phyloP scores from a whole-genome alignment of 1,140 invertebrate genomes.

The Bombyx mori region DNA sequence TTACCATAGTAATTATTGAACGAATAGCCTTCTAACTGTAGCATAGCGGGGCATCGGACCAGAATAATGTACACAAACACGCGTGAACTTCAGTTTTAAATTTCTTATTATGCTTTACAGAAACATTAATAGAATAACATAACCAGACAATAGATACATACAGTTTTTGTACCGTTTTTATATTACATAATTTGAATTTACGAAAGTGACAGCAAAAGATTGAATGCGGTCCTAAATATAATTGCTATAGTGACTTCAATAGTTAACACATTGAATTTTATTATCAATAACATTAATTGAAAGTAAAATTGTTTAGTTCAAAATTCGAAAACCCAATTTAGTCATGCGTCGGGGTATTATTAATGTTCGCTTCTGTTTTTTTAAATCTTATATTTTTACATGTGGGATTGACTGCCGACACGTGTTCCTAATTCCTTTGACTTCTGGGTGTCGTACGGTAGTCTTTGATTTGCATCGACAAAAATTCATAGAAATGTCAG shows the following conservation, averaged over 20 bases:
- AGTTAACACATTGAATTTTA: background rate
- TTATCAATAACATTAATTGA: no score
- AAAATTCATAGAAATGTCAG: constrained; percentile 30
- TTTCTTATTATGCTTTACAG: constrained; percentile 8
- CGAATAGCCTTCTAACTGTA: constrained; percentile 46
- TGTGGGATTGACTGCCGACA: constrained; percentile 3
- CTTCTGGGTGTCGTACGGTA: constrained; percentile 22
- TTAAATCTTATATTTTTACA: constrained; percentile 25
- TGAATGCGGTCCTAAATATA: background rate
- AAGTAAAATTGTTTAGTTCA: background rate
- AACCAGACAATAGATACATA: background rate
- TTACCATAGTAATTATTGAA: constrained; percentile 55
- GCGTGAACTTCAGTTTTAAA: constrained; percentile 23
- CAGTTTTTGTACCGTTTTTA: background rate
- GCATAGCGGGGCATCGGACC: constrained; percentile 37
- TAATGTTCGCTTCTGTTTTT: constrained; percentile 21
- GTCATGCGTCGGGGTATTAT: constrained; percentile 16
- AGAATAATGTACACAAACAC: constrained; percentile 30
- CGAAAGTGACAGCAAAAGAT: background rate
- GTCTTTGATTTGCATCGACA: constrained; percentile 19
- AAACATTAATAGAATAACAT: background rate
- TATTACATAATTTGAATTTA: background rate
- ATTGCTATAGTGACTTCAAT: background rate
- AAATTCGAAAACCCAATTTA: background rate
- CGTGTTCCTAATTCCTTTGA: constrained; percentile 1